Conservation (phyloP, 2,113 vertebrate genomes). For the Puffinus mauretanicus region DNA sequence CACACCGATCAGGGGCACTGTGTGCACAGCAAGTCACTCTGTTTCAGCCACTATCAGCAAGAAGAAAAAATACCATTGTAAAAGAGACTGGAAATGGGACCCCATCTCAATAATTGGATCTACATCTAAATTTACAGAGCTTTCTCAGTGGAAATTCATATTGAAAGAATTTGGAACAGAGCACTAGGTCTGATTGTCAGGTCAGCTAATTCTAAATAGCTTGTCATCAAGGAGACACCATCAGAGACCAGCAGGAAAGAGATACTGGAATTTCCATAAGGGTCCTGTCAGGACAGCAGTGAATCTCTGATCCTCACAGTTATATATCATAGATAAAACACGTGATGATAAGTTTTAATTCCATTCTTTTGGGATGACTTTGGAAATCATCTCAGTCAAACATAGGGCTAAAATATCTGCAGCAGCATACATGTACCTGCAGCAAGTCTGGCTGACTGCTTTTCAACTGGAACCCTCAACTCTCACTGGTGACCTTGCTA, state of each 20-base stretch:
- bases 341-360: not conserved
- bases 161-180: not conserved
- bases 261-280: not conserved
- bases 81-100: not conserved
- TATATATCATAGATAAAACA: not conserved
- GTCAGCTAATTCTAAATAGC: not conserved
- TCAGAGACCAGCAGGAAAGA: not conserved
- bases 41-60: not conserved
- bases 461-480: not conserved
- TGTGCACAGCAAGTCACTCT: not conserved
- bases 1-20: not conserved
- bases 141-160: not conserved
- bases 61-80: not conserved
- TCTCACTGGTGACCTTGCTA: not conserved
- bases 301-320: not conserved
- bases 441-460: not conserved
- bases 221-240: not conserved
- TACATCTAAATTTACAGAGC: not conserved
- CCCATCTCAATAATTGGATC: not conserved
- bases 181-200: not conserved
- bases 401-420: not conserved
- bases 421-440: not conserved
- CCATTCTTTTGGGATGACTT: not conserved
- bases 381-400: not conserved
- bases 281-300: not conserved